These are phyloP conservation scores for Laupala kohalensis DNA, from an alignment of 1,140 invertebrate species.

Conservation along the genomic window DNA sequence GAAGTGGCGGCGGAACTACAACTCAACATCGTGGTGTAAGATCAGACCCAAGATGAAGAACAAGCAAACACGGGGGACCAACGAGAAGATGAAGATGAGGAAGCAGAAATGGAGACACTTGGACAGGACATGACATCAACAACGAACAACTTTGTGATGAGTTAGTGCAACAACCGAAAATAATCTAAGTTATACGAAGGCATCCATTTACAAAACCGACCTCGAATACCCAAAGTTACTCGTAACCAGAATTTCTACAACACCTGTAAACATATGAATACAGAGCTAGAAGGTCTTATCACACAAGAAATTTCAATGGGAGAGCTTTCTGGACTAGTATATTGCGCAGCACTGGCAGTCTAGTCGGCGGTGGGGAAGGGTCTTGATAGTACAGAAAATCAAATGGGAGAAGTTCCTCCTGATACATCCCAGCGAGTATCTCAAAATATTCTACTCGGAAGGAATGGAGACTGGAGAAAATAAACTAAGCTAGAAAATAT, in stretches of 20 bases:
- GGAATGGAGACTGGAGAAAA: too few species aligned
- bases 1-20: not conserved
- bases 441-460: too few species aligned
- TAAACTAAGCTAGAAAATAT: not conserved
- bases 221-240: not conserved
- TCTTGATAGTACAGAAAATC: not conserved
- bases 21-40: not conserved
- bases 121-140: too few species aligned
- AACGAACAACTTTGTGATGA: too few species aligned
- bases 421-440: too few species aligned
- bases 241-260: not conserved
- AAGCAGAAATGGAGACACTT: not conserved
- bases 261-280: not conserved
- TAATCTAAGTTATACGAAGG: not conserved
- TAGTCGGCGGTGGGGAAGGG: not conserved
- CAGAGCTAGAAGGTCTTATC: not conserved
- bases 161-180: not conserved
- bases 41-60: not conserved
- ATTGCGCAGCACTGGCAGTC: not conserved
- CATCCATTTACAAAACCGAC: not conserved
- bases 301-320: not conserved
- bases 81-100: not conserved
- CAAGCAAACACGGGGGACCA: not conserved
- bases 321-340: not conserved
- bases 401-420: not conserved